These are phyloP conservation scores for Ormyrus rosae DNA, from an alignment of 2,888 invertebrate species.

Conservation along the genomic window DNA sequence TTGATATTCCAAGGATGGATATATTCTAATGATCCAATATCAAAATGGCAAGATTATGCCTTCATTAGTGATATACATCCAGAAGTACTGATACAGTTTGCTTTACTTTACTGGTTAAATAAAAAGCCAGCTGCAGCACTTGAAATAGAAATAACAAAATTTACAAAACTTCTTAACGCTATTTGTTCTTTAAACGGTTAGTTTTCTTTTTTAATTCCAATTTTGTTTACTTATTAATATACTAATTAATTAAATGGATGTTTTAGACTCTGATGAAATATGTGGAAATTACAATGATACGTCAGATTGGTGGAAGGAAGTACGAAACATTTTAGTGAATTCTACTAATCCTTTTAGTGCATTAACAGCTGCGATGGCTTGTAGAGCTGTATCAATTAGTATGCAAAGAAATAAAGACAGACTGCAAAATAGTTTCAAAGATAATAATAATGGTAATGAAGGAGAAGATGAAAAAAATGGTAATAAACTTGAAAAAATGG, in stretches of 20 bases:
- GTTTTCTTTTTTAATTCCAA: constrained; percentile 51
- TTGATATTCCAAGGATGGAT: constrained; percentile 74
- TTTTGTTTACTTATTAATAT: neutral
- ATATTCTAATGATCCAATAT: constrained; percentile 71
- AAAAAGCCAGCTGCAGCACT: constrained; percentile 75
- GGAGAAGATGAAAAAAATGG: constrained; percentile 61
- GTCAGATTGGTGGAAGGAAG: constrained; percentile 89
- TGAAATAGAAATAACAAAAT: constrained; percentile 82
- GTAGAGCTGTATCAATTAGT: constrained; percentile 84
- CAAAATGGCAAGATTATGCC: constrained; percentile 73
- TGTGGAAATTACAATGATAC: constrained; percentile 82
- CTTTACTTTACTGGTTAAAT: constrained; percentile 85
- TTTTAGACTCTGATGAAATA: constrained; percentile 77
- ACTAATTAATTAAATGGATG: constrained; percentile 15
- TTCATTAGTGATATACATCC: constrained; percentile 78
- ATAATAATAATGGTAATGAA: constrained; percentile 64
- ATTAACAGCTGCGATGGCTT: constrained; percentile 88
- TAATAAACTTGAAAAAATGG: constrained; percentile 62
- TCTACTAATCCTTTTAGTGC: constrained; percentile 87
- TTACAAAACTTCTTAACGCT: constrained; percentile 81
- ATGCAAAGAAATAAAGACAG: constrained; percentile 76
- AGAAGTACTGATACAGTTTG: constrained; percentile 83
- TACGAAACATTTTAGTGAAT: constrained; percentile 84
- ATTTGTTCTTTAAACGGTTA: constrained; percentile 81
- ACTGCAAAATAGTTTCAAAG: constrained; percentile 55